Conservation (phyloP, 1,140 invertebrate genomes). For the Aphaenogaster rudis region DNA sequence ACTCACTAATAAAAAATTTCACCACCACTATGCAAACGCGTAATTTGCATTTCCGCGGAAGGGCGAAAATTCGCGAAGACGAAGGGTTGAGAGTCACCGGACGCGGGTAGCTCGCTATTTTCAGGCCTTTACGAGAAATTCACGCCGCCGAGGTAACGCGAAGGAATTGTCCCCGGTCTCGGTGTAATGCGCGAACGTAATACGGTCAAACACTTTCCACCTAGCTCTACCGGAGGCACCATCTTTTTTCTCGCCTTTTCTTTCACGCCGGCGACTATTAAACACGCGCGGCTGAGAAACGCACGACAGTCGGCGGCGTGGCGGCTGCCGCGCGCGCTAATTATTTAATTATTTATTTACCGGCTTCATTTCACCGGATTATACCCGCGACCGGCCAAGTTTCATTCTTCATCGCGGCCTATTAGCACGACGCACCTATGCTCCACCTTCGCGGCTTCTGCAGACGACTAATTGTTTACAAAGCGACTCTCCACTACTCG, state of each 20-base stretch:
- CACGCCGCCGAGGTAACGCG: conserved; percentile 59
- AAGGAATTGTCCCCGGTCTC: conserved; percentile 62
- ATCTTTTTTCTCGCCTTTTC: conserved; percentile 71
- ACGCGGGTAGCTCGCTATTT: conserved; percentile 60
- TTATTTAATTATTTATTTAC: conserved; percentile 84
- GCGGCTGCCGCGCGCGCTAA: conserved; percentile 64
- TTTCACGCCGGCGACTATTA: conserved; percentile 68
- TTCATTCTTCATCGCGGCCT: conserved; percentile 81
- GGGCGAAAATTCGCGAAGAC: conserved; percentile 51
- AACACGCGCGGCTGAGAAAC: conserved; percentile 70
- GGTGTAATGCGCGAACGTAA: background rate
- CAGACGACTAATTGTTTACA: conserved; percentile 80
- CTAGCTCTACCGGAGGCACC: conserved; percentile 2
- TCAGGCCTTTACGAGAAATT: conserved; percentile 76
- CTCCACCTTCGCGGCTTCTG: conserved; percentile 60
- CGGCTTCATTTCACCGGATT: conserved; percentile 76
- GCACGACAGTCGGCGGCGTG: conserved; percentile 58
- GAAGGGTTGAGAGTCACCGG: conserved; percentile 72
- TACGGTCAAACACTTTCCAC: conserved; percentile 68
- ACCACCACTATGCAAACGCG: conserved; percentile 20
- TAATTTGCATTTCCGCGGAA: conserved; percentile 51
- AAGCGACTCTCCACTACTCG: conserved; percentile 68
- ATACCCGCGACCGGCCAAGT: conserved; percentile 69
- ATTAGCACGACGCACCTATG: conserved; percentile 67
- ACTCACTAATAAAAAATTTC: conserved; percentile 46